A percentile compares a stretch with the other conserved stretches of the same genome.
Evolutionary conservation across 2,113 vertebrate genomes (phyloP).

Genomic region (Pardalotus punctatus): DNA sequence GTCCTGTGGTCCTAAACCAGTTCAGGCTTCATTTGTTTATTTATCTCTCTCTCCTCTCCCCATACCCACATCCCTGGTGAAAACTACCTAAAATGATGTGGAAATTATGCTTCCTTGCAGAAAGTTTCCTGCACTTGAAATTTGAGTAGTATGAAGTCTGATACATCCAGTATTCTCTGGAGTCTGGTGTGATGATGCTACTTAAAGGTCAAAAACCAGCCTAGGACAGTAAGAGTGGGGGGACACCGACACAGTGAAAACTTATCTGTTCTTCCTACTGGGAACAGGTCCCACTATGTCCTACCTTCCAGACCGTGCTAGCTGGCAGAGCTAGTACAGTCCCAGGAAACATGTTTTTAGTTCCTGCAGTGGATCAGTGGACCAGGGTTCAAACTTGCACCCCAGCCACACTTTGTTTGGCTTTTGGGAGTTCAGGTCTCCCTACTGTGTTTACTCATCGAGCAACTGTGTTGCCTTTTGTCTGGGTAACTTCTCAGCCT

Average conservation of each 20-base stretch:
- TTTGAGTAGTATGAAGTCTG: background rate
- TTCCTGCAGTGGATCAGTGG: background rate
- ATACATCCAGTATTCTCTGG: accelerated
- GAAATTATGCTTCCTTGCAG: background rate
- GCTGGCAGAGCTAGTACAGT: background rate
- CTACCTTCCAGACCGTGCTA: background rate
- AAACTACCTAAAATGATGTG: background rate
- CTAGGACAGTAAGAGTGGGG: background rate
- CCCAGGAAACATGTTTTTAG: background rate
- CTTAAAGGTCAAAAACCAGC: background rate
- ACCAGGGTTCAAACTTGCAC: background rate
- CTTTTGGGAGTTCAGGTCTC: background rate
- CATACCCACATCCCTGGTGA: accelerated
- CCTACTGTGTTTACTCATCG: accelerated
- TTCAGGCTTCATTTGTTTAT: background rate
- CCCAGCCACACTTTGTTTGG: background rate
- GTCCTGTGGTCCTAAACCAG: background rate
- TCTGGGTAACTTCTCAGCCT: background rate
- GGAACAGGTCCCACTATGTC: accelerated
- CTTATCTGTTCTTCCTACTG: background rate
- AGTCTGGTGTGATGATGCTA: background rate
- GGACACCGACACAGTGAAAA: background rate
- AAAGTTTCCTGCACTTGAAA: background rate
- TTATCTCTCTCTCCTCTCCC: background rate
- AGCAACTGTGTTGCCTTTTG: background rate